These are phyloP conservation scores for Euthynnus affinis DNA, from an alignment of 2,797 vertebrate species.

Conservation along the genomic window DNA sequence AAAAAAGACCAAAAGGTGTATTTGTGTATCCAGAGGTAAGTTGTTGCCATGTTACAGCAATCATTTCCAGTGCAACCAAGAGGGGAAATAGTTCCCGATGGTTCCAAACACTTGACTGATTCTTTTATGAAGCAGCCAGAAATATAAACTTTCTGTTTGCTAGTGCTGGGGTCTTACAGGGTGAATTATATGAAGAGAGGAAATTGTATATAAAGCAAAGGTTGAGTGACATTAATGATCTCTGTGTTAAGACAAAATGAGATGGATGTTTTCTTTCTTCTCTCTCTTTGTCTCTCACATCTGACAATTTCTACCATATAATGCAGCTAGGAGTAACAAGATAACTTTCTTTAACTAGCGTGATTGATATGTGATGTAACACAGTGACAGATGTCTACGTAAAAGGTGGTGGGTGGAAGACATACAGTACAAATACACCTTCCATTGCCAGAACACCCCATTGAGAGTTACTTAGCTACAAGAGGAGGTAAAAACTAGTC, in stretches of 20 bases:
- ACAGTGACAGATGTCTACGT: slow-evolving; percentile 76
- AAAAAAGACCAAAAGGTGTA: slow-evolving; percentile 53
- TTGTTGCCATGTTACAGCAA: slow-evolving; percentile 61
- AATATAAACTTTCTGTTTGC: slow-evolving; percentile 25
- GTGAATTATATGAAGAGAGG: slow-evolving; percentile 35
- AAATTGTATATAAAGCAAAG: slow-evolving; percentile 35
- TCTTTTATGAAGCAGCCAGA: slow-evolving; percentile 34
- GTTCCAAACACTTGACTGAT: slow-evolving; percentile 40
- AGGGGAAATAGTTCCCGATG: slow-evolving; percentile 28
- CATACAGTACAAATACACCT: slow-evolving; percentile 78
- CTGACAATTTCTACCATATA: slow-evolving; percentile 57
- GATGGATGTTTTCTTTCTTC: slow-evolving; percentile 33
- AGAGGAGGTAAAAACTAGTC: slow-evolving; percentile 79
- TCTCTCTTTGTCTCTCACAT: slow-evolving; percentile 33
- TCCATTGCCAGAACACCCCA: slow-evolving; percentile 76
- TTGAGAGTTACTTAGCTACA: slow-evolving; percentile 77
- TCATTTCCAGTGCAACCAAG: slow-evolving; percentile 48
- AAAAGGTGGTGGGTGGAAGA: slow-evolving; percentile 75
- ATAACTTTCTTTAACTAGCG: slow-evolving; percentile 58
- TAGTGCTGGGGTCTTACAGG: slow-evolving; percentile 25
- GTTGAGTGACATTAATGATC: slow-evolving; percentile 33
- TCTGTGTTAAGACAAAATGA: slow-evolving; percentile 49
- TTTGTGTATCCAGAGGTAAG: slow-evolving; percentile 69
- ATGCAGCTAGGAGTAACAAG: slow-evolving; percentile 60
- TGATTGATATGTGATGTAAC: slow-evolving; percentile 74